These are phyloP conservation scores for Gymnorhina tibicen DNA, from an alignment of 2,113 vertebrate species.

Conservation along the genomic window DNA sequence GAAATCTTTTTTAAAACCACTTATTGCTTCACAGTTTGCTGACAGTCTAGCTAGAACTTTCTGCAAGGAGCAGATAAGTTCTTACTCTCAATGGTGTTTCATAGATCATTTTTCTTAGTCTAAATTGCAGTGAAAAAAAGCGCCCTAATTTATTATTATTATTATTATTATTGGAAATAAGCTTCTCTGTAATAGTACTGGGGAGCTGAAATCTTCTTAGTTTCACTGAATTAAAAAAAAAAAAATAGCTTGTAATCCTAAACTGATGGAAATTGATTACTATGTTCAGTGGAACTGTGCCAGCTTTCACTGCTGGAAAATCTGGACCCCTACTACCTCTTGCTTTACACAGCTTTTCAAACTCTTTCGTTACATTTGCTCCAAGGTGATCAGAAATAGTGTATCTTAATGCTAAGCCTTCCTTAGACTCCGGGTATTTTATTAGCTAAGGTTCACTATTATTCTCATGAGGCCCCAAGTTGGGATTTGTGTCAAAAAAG, in stretches of 20 bases:
- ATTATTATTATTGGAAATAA: neutral
- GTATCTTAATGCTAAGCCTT: neutral
- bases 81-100: neutral
- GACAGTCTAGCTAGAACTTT: neutral
- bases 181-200: neutral
- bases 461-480: neutral
- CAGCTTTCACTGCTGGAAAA: neutral
- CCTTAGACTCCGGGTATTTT: neutral
- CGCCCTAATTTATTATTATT: fast-evolving
- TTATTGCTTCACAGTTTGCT: neutral
- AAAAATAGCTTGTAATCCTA: neutral
- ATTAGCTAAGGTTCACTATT: neutral
- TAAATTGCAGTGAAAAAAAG: neutral
- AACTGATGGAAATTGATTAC: neutral
- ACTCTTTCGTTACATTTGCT: neutral
- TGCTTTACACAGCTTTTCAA: neutral
- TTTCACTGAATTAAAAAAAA: neutral
- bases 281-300: neutral
- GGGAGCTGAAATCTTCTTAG: neutral
- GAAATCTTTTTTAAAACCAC: neutral
- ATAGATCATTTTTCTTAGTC: neutral
- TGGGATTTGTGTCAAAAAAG: neutral
- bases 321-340: neutral
- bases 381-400: neutral
- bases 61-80: neutral